Percentiles rank a stretch among this genome's conserved stretches.
Conservation (phyloP, 2,113 vertebrate genomes). For the Phalacrocorax aristotelis region DNA sequence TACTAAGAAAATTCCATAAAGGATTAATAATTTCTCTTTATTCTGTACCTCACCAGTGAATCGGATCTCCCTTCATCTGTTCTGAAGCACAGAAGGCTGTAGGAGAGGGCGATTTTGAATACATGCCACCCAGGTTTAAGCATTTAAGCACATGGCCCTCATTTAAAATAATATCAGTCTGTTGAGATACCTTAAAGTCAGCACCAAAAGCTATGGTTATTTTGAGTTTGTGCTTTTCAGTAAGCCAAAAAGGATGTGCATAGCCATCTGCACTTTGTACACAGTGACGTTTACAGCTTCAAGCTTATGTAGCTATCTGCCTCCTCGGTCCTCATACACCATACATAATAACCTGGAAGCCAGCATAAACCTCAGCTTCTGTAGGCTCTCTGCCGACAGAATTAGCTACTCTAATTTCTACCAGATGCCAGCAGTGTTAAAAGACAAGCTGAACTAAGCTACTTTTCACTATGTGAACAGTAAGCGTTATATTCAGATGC, state of each 20-base stretch:
- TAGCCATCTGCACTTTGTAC: neutral
- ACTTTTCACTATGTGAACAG: neutral
- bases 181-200: neutral
- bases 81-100: neutral
- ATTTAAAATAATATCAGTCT: neutral
- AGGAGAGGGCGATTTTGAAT: neutral
- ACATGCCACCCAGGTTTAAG: neutral
- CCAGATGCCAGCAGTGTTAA: neutral
- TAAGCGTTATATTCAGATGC: neutral
- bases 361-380: neutral
- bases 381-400: neutral
- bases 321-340: neutral
- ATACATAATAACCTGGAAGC: neutral
- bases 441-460: conserved; percentile 29
- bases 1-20: neutral
- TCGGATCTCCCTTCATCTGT: neutral
- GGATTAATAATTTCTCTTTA: neutral
- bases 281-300: neutral
- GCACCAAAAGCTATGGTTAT: neutral
- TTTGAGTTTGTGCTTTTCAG: neutral
- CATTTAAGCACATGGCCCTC: neutral
- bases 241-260: neutral
- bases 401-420: conserved; percentile 19
- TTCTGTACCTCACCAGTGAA: neutral
- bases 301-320: neutral